Evolutionary conservation across 1,140 invertebrate species (phyloP).

Genomic region (Drosophila orena): DNA sequence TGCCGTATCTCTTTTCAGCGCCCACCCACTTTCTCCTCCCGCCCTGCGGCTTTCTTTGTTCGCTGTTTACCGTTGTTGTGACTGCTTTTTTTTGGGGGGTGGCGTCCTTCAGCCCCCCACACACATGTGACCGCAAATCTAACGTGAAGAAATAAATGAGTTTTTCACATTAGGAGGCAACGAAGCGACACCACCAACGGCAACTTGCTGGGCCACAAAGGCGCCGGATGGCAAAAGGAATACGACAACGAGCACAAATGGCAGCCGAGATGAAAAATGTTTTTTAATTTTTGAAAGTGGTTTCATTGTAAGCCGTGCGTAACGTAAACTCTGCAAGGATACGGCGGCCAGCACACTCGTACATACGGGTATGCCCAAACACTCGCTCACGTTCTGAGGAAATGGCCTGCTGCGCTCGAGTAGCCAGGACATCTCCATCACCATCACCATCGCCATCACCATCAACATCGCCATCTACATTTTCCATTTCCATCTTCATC

Average conservation of each 20-base stretch:
- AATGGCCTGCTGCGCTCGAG: slow-evolving; percentile 77
- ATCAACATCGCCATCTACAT: slow-evolving; percentile 1
- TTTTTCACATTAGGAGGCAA: slow-evolving; percentile 81
- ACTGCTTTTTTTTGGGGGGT: slow-evolving; percentile 3
- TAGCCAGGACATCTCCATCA: slow-evolving; percentile 56
- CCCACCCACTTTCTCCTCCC: slow-evolving; percentile 16
- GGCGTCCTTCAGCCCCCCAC: slow-evolving; percentile 3
- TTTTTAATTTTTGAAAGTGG: slow-evolving; percentile 85
- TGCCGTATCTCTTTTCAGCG: background rate
- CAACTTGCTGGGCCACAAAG: slow-evolving; percentile 43
- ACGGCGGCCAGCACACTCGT: slow-evolving; percentile 14
- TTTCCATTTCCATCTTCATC: slow-evolving; percentile 7
- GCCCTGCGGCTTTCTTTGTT: slow-evolving; percentile 32
- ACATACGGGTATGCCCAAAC: slow-evolving; percentile 15
- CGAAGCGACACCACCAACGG: slow-evolving; percentile 71
- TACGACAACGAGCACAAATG: slow-evolving; percentile 64
- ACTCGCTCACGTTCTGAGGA: slow-evolving; percentile 40
- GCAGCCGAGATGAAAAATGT: slow-evolving; percentile 83
- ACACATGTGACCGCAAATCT: slow-evolving; percentile 75
- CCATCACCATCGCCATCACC: slow-evolving; percentile 1
- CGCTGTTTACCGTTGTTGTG: slow-evolving; percentile 42
- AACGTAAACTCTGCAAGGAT: slow-evolving; percentile 79
- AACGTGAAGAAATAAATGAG: slow-evolving; percentile 82
- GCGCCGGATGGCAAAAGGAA: slow-evolving; percentile 39
- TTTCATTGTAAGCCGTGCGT: slow-evolving; percentile 84